These are phyloP conservation scores for Dunckerocampus dactyliophorus DNA, from an alignment of 2,113 vertebrate genomes.

Conservation along the genomic window DNA sequence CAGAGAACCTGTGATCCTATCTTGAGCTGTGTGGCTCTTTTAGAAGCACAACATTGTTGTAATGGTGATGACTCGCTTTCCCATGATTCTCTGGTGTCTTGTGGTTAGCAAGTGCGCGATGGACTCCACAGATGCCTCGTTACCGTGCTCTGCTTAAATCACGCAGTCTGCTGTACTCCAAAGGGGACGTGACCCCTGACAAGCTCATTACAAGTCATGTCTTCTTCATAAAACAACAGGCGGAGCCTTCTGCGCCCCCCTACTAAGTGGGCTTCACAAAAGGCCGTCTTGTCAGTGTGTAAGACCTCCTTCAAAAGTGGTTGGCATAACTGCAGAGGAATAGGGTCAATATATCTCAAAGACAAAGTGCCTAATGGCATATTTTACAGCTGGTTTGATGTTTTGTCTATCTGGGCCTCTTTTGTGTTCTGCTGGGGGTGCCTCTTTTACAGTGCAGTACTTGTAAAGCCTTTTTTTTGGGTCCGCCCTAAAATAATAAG, in stretches of 20 bases:
- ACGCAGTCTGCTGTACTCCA: conserved; percentile 31
- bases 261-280: conserved; percentile 48
- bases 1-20: neutral
- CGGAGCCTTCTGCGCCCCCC: conserved; percentile 19
- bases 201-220: conserved; percentile 57
- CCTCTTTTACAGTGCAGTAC: conserved; percentile 32
- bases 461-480: conserved; percentile 20
- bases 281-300: conserved; percentile 49
- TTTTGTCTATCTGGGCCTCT: conserved; percentile 63
- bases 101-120: conserved; percentile 20
- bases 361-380: conserved; percentile 66
- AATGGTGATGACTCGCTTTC: conserved; percentile 23
- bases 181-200: conserved; percentile 39
- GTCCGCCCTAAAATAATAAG: conserved; percentile 34
- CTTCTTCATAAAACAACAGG: conserved; percentile 42
- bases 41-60: neutral
- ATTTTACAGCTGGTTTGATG: conserved; percentile 65
- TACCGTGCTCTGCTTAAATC: conserved; percentile 36
- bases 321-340: conserved; percentile 34
- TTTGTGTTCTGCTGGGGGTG: conserved; percentile 53
- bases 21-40: neutral
- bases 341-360: conserved; percentile 46
- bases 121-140: conserved; percentile 41
- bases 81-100: conserved; percentile 15
- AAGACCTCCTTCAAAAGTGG: conserved; percentile 41